These are phyloP conservation scores for Drosophila sproati DNA, from an alignment of 1,140 invertebrate species.

Conservation along the genomic window DNA sequence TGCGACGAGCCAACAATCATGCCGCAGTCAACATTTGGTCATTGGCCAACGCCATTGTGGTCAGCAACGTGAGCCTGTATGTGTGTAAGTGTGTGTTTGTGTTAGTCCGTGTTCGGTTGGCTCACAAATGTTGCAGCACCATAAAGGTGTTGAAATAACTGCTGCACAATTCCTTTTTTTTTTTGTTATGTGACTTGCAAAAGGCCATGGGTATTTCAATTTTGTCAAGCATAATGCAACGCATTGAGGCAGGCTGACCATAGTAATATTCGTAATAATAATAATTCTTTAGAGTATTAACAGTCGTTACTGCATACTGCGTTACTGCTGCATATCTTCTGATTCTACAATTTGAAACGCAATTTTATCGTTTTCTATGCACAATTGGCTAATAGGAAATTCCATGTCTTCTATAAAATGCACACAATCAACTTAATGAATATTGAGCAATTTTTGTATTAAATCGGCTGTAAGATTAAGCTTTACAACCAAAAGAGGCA, in stretches of 20 bases:
- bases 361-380: no score
- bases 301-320: no score
- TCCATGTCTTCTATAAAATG: no score
- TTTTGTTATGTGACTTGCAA: conserved; percentile 34
- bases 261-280: no score
- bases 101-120: conserved; percentile 29
- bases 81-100: conserved; percentile 26
- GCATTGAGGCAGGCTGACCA: neutral
- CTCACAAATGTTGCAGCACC: conserved; percentile 64
- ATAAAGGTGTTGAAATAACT: conserved; percentile 83
- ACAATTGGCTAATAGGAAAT: no score
- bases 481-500: neutral
- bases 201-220: neutral
- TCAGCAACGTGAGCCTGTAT: conserved; percentile 23
- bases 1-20: conserved; percentile 7
- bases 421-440: no score
- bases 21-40: conserved; percentile 36
- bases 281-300: no score
- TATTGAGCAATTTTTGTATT: no score
- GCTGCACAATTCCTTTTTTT: conserved; percentile 57
- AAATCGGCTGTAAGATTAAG: neutral
- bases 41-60: conserved; percentile 67
- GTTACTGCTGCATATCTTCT: no score
- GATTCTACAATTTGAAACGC: no score
- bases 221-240: neutral